phyloP scores from a whole-genome alignment of 2,113 vertebrate genomes.

The Thunnus thynnus region DNA sequence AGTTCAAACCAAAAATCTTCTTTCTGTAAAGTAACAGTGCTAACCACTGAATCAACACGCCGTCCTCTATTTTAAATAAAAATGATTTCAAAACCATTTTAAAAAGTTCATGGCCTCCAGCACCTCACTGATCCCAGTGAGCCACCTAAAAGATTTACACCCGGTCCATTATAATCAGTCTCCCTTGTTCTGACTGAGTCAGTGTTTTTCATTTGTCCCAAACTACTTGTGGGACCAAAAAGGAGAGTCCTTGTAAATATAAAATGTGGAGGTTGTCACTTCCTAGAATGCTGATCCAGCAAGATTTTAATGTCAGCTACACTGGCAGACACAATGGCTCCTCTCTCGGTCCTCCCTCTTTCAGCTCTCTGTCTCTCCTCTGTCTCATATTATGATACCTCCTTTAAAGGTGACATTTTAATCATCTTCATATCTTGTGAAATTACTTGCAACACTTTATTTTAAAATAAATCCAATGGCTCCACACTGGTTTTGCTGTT shows the following conservation, averaged over 20 bases:
- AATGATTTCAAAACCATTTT: too few species aligned
- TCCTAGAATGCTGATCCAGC: slow-evolving; percentile 56
- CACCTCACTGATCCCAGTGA: background rate
- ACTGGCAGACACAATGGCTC: slow-evolving; percentile 14
- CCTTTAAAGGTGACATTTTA: slow-evolving; percentile 4
- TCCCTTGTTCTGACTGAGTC: slow-evolving; percentile 15
- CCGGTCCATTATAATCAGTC: background rate
- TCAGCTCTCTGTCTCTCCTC: background rate
- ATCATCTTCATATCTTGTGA: background rate
- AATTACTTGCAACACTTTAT: too few species aligned
- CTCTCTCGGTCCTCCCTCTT: background rate
- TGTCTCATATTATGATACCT: background rate
- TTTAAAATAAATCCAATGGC: background rate
- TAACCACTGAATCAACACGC: too few species aligned
- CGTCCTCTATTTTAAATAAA: too few species aligned
- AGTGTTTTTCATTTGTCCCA: slow-evolving; percentile 22
- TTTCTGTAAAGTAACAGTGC: too few species aligned
- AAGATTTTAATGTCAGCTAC: slow-evolving; percentile 55
- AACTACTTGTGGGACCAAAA: slow-evolving; percentile 7
- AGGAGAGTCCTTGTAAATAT: slow-evolving; percentile 46
- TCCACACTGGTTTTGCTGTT: background rate
- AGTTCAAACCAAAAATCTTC: too few species aligned
- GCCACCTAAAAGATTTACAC: slow-evolving; percentile 14
- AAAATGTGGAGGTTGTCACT: slow-evolving; percentile 44
- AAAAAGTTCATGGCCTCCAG: background rate